Evolutionary conservation across 2,797 vertebrate genomes (phyloP).

Genomic region (Neopelma chrysocephalum): DNA sequence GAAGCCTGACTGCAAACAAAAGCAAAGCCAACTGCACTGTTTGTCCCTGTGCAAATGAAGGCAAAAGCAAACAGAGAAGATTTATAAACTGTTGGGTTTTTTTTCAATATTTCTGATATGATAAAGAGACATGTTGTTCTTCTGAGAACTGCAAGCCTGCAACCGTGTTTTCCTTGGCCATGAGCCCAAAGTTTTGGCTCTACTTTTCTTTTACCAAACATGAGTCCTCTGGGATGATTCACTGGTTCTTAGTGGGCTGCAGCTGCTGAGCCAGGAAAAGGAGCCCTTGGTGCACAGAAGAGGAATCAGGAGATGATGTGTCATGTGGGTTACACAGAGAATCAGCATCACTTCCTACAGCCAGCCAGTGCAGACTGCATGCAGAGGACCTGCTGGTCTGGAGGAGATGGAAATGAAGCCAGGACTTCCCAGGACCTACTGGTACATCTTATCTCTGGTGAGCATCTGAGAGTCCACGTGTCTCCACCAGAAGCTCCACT

Average conservation of each 20-base stretch:
- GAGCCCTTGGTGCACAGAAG: not conserved
- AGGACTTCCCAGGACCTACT: not conserved
- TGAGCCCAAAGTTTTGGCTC: not conserved
- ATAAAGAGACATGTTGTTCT: not conserved
- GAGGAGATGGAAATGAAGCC: not conserved
- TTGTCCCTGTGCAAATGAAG: not conserved
- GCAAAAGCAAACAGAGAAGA: not conserved
- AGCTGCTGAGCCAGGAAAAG: slow-evolving; percentile 29
- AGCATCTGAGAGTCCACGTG: fast-evolving
- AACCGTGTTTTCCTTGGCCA: slow-evolving; percentile 13
- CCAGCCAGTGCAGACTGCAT: not conserved
- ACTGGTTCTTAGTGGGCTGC: not conserved
- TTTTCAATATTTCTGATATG: not conserved
- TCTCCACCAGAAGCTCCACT: not conserved
- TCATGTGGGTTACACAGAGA: not conserved
- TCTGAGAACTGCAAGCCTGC: not conserved
- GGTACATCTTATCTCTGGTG: not conserved
- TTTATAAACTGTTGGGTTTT: not conserved
- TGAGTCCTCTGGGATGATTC: slow-evolving; percentile 32
- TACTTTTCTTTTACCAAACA: not conserved
- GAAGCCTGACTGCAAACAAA: slow-evolving; percentile 30
- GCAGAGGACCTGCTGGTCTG: not conserved
- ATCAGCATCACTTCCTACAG: not conserved
- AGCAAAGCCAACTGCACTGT: not conserved
- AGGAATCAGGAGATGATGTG: slow-evolving; percentile 27